Evolutionary conservation across 2,888 invertebrate species (phyloP), one percentile per base, ranked within the genome.

Genomic region (Conistra vaccinii): DNA sequence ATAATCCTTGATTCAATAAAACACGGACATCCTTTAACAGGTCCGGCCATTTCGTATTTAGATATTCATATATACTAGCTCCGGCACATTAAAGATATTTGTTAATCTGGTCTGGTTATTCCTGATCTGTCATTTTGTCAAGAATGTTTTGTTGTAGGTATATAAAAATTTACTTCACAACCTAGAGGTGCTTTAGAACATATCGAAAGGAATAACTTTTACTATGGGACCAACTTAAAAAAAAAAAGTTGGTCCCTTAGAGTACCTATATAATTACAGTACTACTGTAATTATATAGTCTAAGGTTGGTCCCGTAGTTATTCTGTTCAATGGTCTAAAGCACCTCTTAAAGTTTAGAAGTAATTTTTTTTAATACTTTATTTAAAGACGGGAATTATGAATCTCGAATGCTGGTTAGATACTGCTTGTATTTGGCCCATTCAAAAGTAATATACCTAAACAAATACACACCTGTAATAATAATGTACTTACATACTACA

Each of bases 21-120:
- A 84, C 80, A 48, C 88, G 88, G 88, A 88, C 86, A 88, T 88
- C 88, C 88, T 87, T 68, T 67, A 83, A 39, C 68, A 65, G 26
- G 68, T 87, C 88, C 87, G 86, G 85, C 39, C 70, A 70, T 80
- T 76, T 80, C 67, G 66, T 77, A 63, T 71, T 80, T 69, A 85
- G 73, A 57, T 76, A 84, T 81, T 73, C 71, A 70, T 69, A 39
- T 32, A 72, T 57, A n/a, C n/a, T 69, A 73, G 55, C 60, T 80
- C 68, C 66, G 80, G 66, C 23, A 58, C 23, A 42, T 70, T n/a
- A 45, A 32, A 58, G 45, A 74, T 72, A 73, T 58, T 62, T 68
- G 32, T 53, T 48, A 42, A 69, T 78, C 48, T 51, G 48, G 17
- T 75, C 66, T 32, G 75, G 78, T 71, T 69, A 72, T 68, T 65